Conservation (phyloP, 2,888 invertebrate species). For the Rhamnusium bicolor region DNA sequence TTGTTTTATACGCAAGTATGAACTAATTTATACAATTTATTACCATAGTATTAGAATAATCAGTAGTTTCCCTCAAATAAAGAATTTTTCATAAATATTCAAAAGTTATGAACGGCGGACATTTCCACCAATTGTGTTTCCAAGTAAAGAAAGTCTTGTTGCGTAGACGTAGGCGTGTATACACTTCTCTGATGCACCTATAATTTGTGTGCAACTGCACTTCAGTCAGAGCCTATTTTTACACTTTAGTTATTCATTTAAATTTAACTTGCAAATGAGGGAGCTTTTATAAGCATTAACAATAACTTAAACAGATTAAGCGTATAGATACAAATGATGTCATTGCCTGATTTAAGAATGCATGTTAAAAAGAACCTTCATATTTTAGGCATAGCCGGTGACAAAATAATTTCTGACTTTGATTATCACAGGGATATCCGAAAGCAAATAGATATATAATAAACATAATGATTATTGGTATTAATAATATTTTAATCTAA, state of each 20-base stretch:
- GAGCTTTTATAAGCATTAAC: neutral
- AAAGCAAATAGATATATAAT: no score
- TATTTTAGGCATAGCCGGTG: neutral
- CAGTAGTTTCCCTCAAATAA: neutral
- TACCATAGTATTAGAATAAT: neutral
- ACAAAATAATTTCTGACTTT: neutral
- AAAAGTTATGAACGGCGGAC: neutral
- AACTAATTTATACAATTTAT: neutral
- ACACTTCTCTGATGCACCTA: neutral
- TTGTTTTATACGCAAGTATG: neutral
- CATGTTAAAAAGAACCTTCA: neutral
- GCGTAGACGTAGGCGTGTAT: neutral
- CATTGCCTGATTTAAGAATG: slow-evolving; percentile 4
- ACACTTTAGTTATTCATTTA: neutral
- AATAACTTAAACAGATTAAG: neutral
- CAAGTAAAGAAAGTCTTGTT: neutral
- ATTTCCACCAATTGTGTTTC: neutral
- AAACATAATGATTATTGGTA: no score
- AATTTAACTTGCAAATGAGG: slow-evolving; percentile 8
- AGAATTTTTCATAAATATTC: neutral
- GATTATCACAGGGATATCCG: no score
- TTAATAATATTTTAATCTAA: no score
- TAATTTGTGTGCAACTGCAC: neutral
- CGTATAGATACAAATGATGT: neutral
- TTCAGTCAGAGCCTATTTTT: neutral